Conservation (phyloP, 2,113 vertebrate species). For the Cryptoleucopteryx plumbea region DNA sequence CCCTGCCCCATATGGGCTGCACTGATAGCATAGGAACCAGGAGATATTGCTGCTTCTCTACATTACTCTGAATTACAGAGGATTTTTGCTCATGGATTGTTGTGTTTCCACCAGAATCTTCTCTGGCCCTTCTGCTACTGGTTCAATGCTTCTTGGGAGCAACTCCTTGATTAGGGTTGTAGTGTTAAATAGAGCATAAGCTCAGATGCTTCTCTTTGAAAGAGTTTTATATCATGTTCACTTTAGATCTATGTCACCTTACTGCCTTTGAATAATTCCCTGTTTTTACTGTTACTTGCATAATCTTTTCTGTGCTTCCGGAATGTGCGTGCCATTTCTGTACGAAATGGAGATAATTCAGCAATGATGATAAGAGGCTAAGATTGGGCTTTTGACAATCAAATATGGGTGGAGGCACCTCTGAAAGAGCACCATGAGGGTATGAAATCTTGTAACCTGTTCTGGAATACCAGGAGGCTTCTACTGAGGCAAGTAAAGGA, state of each 20-base stretch:
- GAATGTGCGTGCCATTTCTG: neutral
- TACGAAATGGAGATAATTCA: neutral
- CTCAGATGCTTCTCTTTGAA: neutral
- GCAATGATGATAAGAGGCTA: neutral
- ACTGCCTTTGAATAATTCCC: neutral
- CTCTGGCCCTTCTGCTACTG: neutral
- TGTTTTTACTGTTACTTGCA: neutral
- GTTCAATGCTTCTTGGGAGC: neutral
- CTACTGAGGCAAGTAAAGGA: neutral
- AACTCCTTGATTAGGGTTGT: neutral
- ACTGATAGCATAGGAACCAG: neutral
- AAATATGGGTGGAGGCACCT: neutral
- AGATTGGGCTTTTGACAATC: neutral
- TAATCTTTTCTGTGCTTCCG: rapidly evolving
- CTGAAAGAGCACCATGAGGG: neutral
- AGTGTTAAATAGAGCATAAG: neutral
- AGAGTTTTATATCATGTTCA: neutral
- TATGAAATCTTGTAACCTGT: neutral
- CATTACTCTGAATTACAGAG: neutral
- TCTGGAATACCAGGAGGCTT: neutral
- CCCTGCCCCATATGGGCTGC: neutral
- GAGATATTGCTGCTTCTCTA: neutral
- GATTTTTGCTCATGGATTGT: neutral
- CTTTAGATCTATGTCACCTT: neutral
- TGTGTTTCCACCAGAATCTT: neutral